Conservation (phyloP, 2,797 vertebrate species). For the Hippopotamyrus pictus region DNA sequence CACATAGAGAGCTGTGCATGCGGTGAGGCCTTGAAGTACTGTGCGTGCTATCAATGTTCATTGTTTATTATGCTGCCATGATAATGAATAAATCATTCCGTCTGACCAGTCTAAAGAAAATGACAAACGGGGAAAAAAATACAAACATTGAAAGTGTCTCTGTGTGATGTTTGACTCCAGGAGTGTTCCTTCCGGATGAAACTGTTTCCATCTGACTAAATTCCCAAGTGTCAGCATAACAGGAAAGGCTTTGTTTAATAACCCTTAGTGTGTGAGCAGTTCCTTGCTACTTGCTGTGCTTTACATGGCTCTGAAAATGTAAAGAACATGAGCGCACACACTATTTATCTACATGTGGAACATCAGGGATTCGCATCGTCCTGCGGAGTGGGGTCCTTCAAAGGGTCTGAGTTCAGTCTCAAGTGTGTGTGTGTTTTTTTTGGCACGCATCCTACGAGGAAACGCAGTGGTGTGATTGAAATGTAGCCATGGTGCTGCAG, state of each 20-base stretch:
- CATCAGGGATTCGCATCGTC: background rate
- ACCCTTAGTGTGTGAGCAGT: background rate
- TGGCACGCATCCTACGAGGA: background rate
- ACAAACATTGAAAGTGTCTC: background rate
- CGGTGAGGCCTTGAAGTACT: slow-evolving; percentile 61
- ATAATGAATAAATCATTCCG: slow-evolving; percentile 78
- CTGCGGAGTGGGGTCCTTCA: background rate
- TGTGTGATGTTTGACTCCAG: background rate
- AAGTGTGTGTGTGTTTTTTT: background rate
- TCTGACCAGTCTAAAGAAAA: slow-evolving; percentile 48
- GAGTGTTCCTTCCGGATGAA: background rate
- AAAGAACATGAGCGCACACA: background rate
- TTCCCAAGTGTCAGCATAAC: slow-evolving; percentile 21
- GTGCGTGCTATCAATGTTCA: slow-evolving; percentile 72
- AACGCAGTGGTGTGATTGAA: background rate
- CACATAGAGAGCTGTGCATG: slow-evolving; percentile 53
- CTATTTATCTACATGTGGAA: background rate
- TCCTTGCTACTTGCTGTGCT: background rate
- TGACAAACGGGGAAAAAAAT: background rate
- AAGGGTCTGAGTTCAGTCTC: background rate
- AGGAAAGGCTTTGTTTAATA: background rate
- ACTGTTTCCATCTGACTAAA: background rate
- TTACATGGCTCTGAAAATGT: background rate
- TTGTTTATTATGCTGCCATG: slow-evolving; percentile 71
- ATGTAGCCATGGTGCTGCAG: background rate